These are phyloP conservation scores for Diaphora mendica DNA, from an alignment of 2,888 invertebrate genomes.

Conservation along the genomic window DNA sequence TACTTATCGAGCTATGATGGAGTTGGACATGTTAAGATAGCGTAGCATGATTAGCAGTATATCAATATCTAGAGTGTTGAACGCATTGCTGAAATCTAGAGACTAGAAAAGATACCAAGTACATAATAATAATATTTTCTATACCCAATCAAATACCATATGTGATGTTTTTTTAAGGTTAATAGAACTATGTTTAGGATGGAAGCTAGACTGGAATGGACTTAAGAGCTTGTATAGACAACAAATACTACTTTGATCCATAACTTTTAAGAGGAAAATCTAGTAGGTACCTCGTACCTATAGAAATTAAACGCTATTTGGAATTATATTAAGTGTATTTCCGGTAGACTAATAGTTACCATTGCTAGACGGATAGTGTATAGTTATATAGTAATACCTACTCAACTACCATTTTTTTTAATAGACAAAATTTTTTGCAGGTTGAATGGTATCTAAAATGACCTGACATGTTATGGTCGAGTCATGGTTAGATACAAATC, in stretches of 20 bases:
- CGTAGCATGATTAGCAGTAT: background rate
- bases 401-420: too few relatives aligned
- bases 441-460: background rate
- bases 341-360: background rate
- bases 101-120: background rate
- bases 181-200: background rate
- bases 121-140: background rate
- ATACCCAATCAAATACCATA: too few relatives aligned
- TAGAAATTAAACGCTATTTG: background rate
- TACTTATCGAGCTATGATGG: background rate
- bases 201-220: background rate
- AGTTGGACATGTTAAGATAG: background rate
- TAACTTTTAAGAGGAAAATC: background rate
- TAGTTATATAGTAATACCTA: background rate
- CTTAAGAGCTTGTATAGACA: background rate
- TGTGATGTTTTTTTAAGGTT: background rate
- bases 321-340: background rate
- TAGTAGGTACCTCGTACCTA: too few relatives aligned
- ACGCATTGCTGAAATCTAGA: background rate
- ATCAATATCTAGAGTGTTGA: background rate
- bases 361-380: background rate
- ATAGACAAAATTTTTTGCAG: background rate
- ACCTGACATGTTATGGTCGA: rapidly evolving
- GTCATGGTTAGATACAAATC: background rate
- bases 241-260: background rate